These are phyloP conservation scores for Ptycholaimellus sp. DNA, from an alignment of 2,888 invertebrate genomes.

Conservation along the genomic window DNA sequence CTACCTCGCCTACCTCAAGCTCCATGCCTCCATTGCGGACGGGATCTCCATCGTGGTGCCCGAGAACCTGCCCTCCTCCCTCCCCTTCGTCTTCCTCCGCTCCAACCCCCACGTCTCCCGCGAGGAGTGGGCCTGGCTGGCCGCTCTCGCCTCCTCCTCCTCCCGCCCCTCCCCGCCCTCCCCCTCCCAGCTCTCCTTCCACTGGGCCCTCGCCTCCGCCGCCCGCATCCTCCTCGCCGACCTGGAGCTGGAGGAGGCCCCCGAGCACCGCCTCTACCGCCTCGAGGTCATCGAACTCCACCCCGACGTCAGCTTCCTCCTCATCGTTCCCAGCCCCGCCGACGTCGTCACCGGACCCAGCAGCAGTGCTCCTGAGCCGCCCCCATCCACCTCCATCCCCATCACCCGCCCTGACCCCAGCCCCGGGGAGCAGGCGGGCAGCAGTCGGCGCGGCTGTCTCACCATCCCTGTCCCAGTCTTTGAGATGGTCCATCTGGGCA, in stretches of 20 bases:
- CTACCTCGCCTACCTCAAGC: constrained; percentile 80
- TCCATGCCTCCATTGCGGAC: constrained; percentile 58
- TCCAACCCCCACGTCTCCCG: constrained; percentile 88
- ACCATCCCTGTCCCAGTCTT: constrained; percentile 65
- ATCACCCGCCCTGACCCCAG: not conserved
- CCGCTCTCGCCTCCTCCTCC: constrained; percentile 27
- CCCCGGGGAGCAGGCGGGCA: constrained; percentile 28
- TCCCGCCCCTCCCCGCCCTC: constrained; percentile 12
- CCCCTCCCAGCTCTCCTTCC: constrained; percentile 27
- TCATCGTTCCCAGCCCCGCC: constrained; percentile 72
- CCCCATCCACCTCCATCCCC: constrained; percentile 1
- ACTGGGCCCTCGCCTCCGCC: constrained; percentile 14
- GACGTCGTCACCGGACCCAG: constrained; percentile 58
- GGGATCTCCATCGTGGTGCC: constrained; percentile 50
- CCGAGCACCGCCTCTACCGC: constrained; percentile 68
- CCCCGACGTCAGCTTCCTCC: constrained; percentile 63
- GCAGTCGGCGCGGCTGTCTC: constrained; percentile 46
- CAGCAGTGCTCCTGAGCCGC: constrained; percentile 35
- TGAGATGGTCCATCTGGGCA: constrained; percentile 56
- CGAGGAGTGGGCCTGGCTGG: constrained; percentile 82
- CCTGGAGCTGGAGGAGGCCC: constrained; percentile 16
- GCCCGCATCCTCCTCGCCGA: constrained; percentile 13
- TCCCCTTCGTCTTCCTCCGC: constrained; percentile 71
- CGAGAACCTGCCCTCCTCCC: constrained; percentile 66
- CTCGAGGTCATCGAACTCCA: constrained; percentile 76